Percentiles rank a stretch among this genome's conserved stretches.
phyloP scores from a whole-genome alignment of 2,797 vertebrate species.

The Danio albolineatus region DNA sequence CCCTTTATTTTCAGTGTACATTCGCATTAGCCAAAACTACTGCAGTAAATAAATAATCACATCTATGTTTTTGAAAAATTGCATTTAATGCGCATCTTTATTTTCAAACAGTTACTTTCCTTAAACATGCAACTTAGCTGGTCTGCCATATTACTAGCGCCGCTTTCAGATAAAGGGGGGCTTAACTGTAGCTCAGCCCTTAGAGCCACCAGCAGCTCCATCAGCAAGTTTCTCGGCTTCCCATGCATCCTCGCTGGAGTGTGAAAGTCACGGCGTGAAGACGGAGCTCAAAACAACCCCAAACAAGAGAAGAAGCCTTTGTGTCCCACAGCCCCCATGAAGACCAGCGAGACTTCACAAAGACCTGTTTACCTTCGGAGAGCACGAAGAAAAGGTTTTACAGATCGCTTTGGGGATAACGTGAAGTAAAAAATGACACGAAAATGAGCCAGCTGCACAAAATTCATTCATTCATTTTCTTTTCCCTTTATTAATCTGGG shows the following conservation, averaged over 20 bases:
- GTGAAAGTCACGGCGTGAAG: conserved; percentile 61
- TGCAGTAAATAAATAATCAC: too few relatives aligned
- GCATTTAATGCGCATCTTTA: background rate
- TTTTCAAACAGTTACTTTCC: background rate
- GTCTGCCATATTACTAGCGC: background rate
- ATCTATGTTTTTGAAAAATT: too few relatives aligned
- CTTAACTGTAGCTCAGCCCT: background rate
- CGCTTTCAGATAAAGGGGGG: conserved; percentile 2
- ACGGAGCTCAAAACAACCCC: conserved; percentile 51
- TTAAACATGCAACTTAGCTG: background rate
- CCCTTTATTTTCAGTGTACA: too few relatives aligned
- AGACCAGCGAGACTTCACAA: conserved; percentile 24
- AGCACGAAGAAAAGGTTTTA: conserved; percentile 19
- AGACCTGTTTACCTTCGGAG: conserved; percentile 36
- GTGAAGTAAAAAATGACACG: background rate
- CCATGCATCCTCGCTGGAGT: conserved; percentile 52
- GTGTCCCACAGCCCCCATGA: conserved; percentile 34
- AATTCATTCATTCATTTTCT: too few relatives aligned
- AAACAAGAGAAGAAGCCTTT: conserved; percentile 34
- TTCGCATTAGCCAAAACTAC: too few relatives aligned
- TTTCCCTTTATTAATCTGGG: too few relatives aligned
- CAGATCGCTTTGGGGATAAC: background rate
- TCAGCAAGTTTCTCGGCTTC: conserved; percentile 58
- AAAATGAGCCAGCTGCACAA: background rate
- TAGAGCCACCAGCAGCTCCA: conserved; percentile 55